Evolutionary conservation across 2,113 vertebrate species (phyloP), one percentile per base, ranked within the genome.

Genomic region (Plotosus lineatus): DNA sequence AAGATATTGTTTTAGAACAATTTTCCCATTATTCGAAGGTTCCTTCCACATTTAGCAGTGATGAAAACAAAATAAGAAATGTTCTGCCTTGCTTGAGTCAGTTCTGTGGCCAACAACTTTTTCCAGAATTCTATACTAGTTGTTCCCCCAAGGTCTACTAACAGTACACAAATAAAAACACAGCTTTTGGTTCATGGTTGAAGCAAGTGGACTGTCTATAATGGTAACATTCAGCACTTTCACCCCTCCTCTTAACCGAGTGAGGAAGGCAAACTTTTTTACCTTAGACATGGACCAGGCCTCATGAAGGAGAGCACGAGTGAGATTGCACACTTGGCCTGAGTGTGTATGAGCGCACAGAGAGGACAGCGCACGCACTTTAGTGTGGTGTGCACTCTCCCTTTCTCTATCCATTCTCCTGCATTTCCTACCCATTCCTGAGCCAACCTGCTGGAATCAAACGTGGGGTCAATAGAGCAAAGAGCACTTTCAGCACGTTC

Each of bases 381-480:
- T 91, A 90, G 87, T 86, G 91, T 83, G 68, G 89, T 88, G 89
- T 88, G 88, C 87, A 89, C 86, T 80, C 89, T 84, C 84, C 85
- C 76, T 86, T 78, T 86, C 85, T 90, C 87, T 90, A 84, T 91
- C 90, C 91, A 85, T 90, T 90, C 90, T 92, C 89, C 89, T 87
- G 80, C 82, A 89, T 90, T 91, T 90, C 89, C 86, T 91, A 92
- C 90, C 89, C 89, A 94, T 89, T 91, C 91, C 87, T 92, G 91
- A 92, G 92, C 88, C 90, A 94, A 94, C 93, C 93, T 94, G 93
- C 91, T 92, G 93, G 89, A 89, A 93, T 94, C 91, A 94, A 93
- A 94, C 88, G 92, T 56, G 89, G 87, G 90, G 92, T 94, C 91
- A 94, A 93, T 87, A 93, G 82, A 94, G 92, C 89, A 91, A 85